Evolutionary conservation across 2,888 invertebrate genomes (phyloP), one percentile per base, ranked within the genome.

Genomic region (Nephrotoma appendiculata): DNA sequence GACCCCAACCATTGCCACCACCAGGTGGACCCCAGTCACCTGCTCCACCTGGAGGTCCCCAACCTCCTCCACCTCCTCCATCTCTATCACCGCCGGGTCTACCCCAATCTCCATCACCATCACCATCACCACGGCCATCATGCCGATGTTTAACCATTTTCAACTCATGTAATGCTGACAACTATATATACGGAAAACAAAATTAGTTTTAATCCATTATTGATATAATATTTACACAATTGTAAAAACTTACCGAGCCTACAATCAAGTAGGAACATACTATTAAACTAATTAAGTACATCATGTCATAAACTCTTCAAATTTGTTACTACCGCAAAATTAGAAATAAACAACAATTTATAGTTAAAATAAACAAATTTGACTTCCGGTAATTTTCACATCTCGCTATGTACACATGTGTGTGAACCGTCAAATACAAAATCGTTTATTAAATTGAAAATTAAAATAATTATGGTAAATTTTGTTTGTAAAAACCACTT

Each of bases 11-110:
- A 83, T 31, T 11, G 15, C 7, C 12, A n/a, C 11, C 11, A 15
- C 5, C 11, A 57, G 87, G 88, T 88, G 87, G 86, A 84, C 86
- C 86, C 31, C 11, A n/a, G 7, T 57, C 11, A 2, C 52, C 52
- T 15, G 19, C n/a, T 48, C 44, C 5, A 44, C 44, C 44, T 44
- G 44, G 44, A 9, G 44, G 15, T 15, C 52, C 52, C 5, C 52
- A n/a, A 15, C 7, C 15, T 57, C 52, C 52, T 15, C 15, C 52
- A 15, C 7, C 15, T 57, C 52, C 52, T 15, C 15, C 52, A 15
- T 15, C 52, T n/a, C 15, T 15, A 45, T 12, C 48, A 48, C 52
- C 52, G 6, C 52, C 15, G n/a, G n/a, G 52, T 15, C 52, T 6
- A 52, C 15, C 52, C 52, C 52, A 52, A 52, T 15, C 52, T 5